Conservation (phyloP, 2,888 invertebrate genomes). For the Gonocerus acuteangulatus region DNA sequence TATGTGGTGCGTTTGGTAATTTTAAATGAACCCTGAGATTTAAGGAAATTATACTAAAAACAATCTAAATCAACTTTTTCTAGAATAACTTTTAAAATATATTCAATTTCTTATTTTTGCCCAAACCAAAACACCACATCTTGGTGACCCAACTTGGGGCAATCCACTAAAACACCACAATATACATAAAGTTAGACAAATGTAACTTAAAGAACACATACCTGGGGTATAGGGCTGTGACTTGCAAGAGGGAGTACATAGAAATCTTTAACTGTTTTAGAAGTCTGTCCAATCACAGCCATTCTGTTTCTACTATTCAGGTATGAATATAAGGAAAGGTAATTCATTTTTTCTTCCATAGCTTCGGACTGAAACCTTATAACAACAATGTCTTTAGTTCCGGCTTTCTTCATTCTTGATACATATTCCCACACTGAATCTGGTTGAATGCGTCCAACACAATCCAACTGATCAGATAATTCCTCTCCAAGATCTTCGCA, state of each 20-base stretch:
- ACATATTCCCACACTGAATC: conserved; percentile 74
- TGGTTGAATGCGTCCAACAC: conserved; percentile 73
- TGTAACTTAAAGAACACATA: neutral
- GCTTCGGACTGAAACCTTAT: conserved; percentile 62
- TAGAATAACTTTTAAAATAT: no score
- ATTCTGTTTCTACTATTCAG: conserved; percentile 72
- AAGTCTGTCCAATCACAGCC: conserved; percentile 75
- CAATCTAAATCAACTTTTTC: no score
- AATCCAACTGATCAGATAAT: conserved; percentile 67
- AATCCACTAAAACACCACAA: no score
- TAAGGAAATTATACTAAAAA: no score
- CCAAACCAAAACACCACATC: no score
- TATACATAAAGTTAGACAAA: neutral
- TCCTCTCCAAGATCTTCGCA: conserved; percentile 61
- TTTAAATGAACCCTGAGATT: no score
- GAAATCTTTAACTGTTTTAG: conserved; percentile 81
- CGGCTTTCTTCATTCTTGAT: conserved; percentile 76
- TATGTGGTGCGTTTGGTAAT: no score
- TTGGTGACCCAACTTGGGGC: no score
- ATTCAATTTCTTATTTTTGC: no score
- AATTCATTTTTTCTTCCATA: conserved; percentile 75
- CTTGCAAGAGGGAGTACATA: conserved; percentile 82
- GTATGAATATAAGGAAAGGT: conserved; percentile 79
- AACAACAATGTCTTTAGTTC: conserved; percentile 79
- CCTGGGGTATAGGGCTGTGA: conserved; percentile 59